phyloP scores from a whole-genome alignment of 2,113 vertebrate genomes.

The Apteryx mantelli region DNA sequence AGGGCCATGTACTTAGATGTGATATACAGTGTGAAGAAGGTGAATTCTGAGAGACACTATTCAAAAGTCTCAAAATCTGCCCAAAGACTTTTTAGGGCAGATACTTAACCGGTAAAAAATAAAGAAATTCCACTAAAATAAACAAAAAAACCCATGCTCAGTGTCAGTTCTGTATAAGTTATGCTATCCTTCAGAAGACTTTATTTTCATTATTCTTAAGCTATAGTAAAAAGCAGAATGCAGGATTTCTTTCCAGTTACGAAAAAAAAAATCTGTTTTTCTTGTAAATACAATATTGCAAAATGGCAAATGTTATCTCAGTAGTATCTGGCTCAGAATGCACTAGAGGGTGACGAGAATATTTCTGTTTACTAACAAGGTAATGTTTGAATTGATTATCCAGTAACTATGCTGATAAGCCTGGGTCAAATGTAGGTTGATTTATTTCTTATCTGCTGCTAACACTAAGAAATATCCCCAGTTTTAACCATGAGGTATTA shows the following conservation, averaged over 20 bases:
- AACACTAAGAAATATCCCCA: background rate
- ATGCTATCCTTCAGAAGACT: background rate
- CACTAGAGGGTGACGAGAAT: background rate
- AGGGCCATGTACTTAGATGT: background rate
- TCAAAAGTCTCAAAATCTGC: background rate
- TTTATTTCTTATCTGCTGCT: background rate
- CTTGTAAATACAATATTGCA: background rate
- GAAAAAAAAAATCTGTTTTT: background rate
- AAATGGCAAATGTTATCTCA: background rate
- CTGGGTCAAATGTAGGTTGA: background rate
- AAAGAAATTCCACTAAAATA: background rate
- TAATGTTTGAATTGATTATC: slow-evolving; percentile 29
- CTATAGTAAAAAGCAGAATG: background rate
- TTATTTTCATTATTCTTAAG: background rate
- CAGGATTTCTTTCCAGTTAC: background rate
- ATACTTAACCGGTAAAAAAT: background rate
- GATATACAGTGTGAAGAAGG: background rate
- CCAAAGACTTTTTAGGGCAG: background rate
- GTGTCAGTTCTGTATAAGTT: background rate
- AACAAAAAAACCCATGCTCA: background rate
- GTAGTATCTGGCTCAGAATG: background rate
- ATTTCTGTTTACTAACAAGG: slow-evolving; percentile 16
- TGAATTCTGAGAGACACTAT: background rate
- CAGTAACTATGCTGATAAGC: background rate
- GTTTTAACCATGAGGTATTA: background rate